Percentiles rank a stretch among this genome's conserved stretches.
phyloP scores from a whole-genome alignment of 1,140 invertebrate genomes.

The Trialeurodes vaporariorum region DNA sequence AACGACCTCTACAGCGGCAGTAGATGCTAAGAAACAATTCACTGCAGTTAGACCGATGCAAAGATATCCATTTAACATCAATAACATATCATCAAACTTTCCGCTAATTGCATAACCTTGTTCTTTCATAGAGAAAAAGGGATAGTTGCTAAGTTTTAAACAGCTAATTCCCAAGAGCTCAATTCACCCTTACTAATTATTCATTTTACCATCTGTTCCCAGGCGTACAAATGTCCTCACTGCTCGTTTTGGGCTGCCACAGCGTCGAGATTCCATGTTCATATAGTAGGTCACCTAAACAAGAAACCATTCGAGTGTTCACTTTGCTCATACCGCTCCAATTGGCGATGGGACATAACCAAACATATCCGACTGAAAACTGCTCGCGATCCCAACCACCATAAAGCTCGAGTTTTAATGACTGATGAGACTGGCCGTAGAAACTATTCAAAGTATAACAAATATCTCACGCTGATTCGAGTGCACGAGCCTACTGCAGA shows the following conservation, averaged over 20 bases:
- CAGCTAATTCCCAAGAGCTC: too few relatives aligned
- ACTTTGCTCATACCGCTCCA: constrained; percentile 79
- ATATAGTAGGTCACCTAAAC: constrained; percentile 83
- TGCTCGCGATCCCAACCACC: constrained; percentile 64
- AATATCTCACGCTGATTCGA: constrained; percentile 63
- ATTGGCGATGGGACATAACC: constrained; percentile 92
- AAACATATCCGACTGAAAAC: constrained; percentile 88
- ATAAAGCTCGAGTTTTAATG: constrained; percentile 66
- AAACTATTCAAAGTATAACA: constrained; percentile 87
- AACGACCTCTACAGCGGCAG: too few relatives aligned
- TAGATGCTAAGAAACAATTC: too few relatives aligned
- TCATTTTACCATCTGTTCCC: too few relatives aligned
- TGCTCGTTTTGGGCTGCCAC: constrained; percentile 82
- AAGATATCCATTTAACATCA: too few relatives aligned
- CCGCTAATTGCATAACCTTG: too few relatives aligned
- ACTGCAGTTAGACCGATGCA: too few relatives aligned
- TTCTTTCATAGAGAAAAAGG: too few relatives aligned
- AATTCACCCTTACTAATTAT: too few relatives aligned
- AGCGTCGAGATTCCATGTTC: constrained; percentile 83
- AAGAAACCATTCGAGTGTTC: constrained; percentile 93
- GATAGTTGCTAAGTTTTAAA: too few relatives aligned
- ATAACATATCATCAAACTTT: too few relatives aligned
- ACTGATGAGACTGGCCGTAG: constrained; percentile 80
- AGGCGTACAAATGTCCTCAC: constrained; percentile 74
- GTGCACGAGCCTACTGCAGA: constrained; percentile 36